Evolutionary conservation across 2,888 invertebrate genomes (phyloP).

Genomic region (Dolichomitus sp.): DNA sequence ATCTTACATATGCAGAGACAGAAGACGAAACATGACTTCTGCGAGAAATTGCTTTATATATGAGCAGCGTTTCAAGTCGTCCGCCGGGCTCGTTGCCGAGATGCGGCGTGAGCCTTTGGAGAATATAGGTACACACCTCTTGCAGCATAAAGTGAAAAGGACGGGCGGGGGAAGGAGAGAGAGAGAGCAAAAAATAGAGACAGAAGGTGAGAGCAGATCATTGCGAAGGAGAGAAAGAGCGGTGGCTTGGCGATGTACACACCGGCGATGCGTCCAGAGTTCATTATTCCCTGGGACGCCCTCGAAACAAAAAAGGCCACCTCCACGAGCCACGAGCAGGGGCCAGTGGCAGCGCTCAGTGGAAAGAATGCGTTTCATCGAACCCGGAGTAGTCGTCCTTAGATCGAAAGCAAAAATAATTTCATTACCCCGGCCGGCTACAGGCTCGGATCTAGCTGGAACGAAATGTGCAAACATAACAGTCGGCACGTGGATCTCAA

Average conservation of each 20-base stretch:
- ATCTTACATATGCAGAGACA: neutral
- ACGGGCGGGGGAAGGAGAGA: conserved; percentile 24
- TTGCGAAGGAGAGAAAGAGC: conserved; percentile 36
- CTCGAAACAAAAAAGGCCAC: conserved; percentile 74
- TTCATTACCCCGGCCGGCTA: conserved; percentile 85
- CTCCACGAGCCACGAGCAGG: conserved; percentile 38
- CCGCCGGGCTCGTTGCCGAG: neutral
- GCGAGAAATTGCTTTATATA: neutral
- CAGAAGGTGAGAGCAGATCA: conserved; percentile 30
- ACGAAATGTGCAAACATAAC: neutral
- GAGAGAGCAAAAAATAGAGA: conserved; percentile 31
- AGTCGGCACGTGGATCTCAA: neutral
- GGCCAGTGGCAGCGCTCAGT: conserved; percentile 63
- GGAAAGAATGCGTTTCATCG: conserved; percentile 83
- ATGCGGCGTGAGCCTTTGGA: conserved; percentile 2
- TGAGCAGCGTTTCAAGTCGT: neutral
- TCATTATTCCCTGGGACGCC: conserved; percentile 79
- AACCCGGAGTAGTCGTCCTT: conserved; percentile 88
- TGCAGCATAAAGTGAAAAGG: conserved; percentile 33
- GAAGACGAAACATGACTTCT: neutral
- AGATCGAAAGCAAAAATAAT: conserved; percentile 87
- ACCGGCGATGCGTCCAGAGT: conserved; percentile 73
- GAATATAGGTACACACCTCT: neutral
- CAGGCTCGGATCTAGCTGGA: conserved; percentile 75
- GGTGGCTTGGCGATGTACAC: conserved; percentile 28